Base-by-base conservation (phyloP, 2,888 invertebrate species). In the Fissipunctia ypsillon region DNA sequence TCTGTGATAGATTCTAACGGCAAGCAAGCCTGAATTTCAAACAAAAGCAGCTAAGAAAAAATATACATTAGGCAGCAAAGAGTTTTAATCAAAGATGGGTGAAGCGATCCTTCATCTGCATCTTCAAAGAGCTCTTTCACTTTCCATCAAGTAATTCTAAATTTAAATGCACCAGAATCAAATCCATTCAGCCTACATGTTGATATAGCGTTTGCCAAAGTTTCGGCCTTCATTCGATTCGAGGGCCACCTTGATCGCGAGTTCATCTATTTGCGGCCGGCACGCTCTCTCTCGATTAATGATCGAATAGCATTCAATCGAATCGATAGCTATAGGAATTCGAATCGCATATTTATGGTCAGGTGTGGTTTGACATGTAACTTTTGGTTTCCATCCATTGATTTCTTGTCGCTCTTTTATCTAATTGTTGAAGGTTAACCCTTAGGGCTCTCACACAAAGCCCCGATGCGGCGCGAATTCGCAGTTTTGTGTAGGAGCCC, bases 241-340 rank as follows among this genome's bases (percentile, higher is more conserved):
- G 87, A 88, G 80, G 78, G 86, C 85, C 85, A 89, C 89, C 91
- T 89, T 90, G 89, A 90, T 90, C 88, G 87, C 79, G 88, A 88
- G 88, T 86, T 85, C 84, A 87, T 86, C 84, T 89, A 87, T 89
- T 88, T 86, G 86, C 68, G 81, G 80, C 78, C 76, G 71, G 79
- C 81, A 86, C 84, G 83, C 89, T 88, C 89, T 88, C 87, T 85
- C 88, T 88, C 87, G 84, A 87, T 87, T 84, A 88, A 86, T 80
- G 87, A 85, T 87, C 83, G 78, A 86, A 84, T 84, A 79, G 68
- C 84, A 80, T 81, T 86, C 83, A 76, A 85, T 81, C 79, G 74
- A 84, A 85, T 86, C 83, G 81, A 81, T 76, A 77, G 76, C 69
- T 73, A 87, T 87, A 80, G 78, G 85, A 83, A 88, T 87, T 82